Conservation (phyloP, 2,888 invertebrate genomes). For the Thymelicus acteon region DNA sequence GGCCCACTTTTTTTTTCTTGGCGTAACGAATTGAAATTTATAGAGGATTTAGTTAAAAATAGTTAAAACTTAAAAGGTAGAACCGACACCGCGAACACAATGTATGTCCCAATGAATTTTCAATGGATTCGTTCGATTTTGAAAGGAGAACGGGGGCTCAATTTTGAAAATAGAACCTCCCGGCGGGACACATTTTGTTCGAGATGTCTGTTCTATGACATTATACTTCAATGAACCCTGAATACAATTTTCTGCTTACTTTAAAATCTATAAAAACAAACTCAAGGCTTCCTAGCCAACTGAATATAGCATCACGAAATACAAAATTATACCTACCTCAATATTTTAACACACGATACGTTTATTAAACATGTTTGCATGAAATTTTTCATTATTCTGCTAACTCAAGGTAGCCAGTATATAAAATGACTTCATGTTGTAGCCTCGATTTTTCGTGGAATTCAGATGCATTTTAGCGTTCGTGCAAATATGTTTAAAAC, state of each 20-base stretch:
- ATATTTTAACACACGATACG: conserved; percentile 4
- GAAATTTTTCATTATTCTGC: conserved; percentile 2
- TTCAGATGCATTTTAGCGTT: conserved; percentile 6
- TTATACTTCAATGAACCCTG: no score
- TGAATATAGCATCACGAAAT: not conserved
- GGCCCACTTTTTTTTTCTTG: no score
- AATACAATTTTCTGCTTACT: not conserved
- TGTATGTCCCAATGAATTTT: no score
- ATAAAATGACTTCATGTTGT: not conserved
- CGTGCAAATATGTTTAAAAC: conserved; percentile 41
- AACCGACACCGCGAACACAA: no score
- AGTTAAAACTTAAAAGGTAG: no score
- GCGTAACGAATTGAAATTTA: no score
- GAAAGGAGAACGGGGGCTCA: no score
- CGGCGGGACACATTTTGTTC: no score
- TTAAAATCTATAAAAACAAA: not conserved
- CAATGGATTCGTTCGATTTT: no score
- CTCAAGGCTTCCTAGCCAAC: not conserved
- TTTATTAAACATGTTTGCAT: conserved; percentile 3
- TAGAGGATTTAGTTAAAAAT: no score
- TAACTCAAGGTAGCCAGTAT: not conserved
- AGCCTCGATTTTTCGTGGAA: not conserved
- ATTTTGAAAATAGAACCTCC: no score
- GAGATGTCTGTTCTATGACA: no score
- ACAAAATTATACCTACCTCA: not conserved